Evolutionary conservation across 2,888 invertebrate genomes (phyloP).

Genomic region (Sinohyriopsis cumingii): DNA sequence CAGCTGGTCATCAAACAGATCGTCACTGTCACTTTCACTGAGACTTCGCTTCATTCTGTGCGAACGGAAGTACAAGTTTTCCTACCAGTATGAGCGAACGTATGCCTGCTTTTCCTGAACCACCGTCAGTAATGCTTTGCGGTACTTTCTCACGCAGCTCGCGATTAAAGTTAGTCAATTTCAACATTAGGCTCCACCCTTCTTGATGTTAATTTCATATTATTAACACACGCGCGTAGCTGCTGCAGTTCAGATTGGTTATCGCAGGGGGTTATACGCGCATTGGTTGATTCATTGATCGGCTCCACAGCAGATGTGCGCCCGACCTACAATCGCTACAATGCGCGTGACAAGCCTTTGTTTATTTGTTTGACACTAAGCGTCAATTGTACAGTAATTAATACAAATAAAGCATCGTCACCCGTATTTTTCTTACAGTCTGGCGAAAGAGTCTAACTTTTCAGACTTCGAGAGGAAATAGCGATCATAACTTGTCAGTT

Average conservation of each 20-base stretch:
- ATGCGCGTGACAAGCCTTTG: too few species aligned
- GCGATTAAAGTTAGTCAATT: conserved; percentile 49
- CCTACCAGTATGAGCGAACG: conserved; percentile 10
- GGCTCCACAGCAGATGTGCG: too few species aligned
- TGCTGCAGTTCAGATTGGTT: conserved; percentile 41
- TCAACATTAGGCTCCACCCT: conserved; percentile 34
- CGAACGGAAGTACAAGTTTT: conserved; percentile 35
- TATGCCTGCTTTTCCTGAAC: conserved; percentile 50
- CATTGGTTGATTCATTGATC: conserved; percentile 35
- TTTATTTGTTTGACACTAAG: too few species aligned
- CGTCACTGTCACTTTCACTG: conserved; percentile 85
- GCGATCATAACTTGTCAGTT: too few species aligned
- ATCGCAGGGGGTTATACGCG: conserved; percentile 41
- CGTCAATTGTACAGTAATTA: too few species aligned
- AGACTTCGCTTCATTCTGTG: conserved; percentile 82
- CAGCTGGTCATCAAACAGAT: conserved; percentile 92
- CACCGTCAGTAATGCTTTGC: conserved; percentile 40
- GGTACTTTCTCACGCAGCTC: conserved; percentile 41
- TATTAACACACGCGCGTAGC: conserved; percentile 40
- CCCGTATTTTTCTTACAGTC: too few species aligned
- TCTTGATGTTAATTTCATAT: conserved; percentile 40
- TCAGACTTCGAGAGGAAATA: too few species aligned
- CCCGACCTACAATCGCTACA: too few species aligned
- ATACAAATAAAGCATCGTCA: too few species aligned
- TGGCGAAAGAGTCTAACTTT: too few species aligned